A percentile compares a stretch with the other conserved stretches of the same genome.
Evolutionary conservation across 2,113 vertebrate genomes (phyloP).

Genomic region (Hemichromis elongatus): DNA sequence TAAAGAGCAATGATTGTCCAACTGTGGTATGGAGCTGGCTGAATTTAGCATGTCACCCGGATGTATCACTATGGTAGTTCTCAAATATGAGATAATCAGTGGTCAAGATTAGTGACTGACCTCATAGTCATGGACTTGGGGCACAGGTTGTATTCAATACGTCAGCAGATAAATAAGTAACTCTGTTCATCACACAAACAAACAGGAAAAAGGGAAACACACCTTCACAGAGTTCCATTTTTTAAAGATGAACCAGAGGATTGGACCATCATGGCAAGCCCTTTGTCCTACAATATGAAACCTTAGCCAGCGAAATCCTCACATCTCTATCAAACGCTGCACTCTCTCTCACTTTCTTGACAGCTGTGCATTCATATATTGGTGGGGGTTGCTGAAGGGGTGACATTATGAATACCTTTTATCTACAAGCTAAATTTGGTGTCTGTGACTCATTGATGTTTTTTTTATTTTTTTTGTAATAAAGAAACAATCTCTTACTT

Average conservation of each 20-base stretch:
- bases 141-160: background rate
- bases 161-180: background rate
- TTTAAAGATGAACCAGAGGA: background rate
- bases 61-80: conserved; percentile 3
- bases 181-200: background rate
- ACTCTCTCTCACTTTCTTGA: conserved; percentile 28
- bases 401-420: conserved; percentile 69
- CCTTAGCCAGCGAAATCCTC: conserved; percentile 29
- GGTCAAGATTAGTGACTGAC: background rate
- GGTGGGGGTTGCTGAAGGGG: conserved; percentile 30
- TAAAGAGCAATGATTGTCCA: conserved; percentile 36
- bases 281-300: conserved; percentile 62
- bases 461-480: conserved; percentile 8
- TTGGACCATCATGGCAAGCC: background rate
- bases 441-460: conserved; percentile 24
- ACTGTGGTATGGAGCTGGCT: background rate
- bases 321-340: conserved; percentile 25
- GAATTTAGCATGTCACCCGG: conserved; percentile 27
- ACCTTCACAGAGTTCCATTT: background rate
- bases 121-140: background rate
- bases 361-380: conserved; percentile 65
- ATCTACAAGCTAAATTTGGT: conserved; percentile 71
- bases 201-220: background rate
- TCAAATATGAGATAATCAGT: conserved; percentile 5
- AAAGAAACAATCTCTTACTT: background rate